A percentile compares a stretch with the other conserved stretches of the same genome.
phyloP scores from a whole-genome alignment of 2,888 invertebrate species.

The Acanthoscelides obtectus region DNA sequence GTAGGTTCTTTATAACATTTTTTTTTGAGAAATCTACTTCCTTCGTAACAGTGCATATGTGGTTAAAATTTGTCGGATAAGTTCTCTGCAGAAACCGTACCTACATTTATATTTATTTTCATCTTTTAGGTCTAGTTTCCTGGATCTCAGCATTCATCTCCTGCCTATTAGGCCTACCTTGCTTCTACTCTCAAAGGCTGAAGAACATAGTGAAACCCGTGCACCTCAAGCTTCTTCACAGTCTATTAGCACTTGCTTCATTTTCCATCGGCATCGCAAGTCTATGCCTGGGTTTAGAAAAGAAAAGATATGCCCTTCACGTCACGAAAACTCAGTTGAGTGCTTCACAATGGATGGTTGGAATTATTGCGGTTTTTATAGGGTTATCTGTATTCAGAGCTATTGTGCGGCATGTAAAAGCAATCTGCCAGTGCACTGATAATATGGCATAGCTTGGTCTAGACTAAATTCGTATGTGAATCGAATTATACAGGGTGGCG shows the following conservation, averaged over 20 bases:
- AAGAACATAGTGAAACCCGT: constrained; percentile 23
- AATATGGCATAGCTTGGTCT: too few species aligned
- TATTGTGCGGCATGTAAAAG: constrained; percentile 13
- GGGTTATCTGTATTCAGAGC: constrained; percentile 21
- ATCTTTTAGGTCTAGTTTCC: constrained; percentile 27
- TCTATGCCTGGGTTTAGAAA: constrained; percentile 18
- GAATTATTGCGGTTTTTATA: constrained; percentile 22
- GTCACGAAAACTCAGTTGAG: constrained; percentile 12
- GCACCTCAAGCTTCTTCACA: constrained; percentile 26
- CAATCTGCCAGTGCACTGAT: constrained; percentile 1
- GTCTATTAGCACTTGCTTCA: constrained; percentile 25
- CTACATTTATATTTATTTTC: neutral
- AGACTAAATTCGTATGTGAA: too few species aligned
- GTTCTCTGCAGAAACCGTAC: too few species aligned
- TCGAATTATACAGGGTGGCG: too few species aligned
- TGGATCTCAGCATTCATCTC: constrained; percentile 27
- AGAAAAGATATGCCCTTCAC: constrained; percentile 2
- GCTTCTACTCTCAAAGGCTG: constrained; percentile 21
- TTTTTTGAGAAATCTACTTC: too few species aligned
- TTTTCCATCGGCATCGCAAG: constrained; percentile 27
- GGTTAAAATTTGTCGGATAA: too few species aligned
- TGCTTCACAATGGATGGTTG: constrained; percentile 12
- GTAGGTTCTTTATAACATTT: too few species aligned
- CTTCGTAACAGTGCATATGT: too few species aligned
- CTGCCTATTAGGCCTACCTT: constrained; percentile 22